These are phyloP conservation scores for Hydractinia symbiolongicarpus DNA, from an alignment of 30 jellyfish, hydroid and myxozoan genomes.

Conservation along the genomic window DNA sequence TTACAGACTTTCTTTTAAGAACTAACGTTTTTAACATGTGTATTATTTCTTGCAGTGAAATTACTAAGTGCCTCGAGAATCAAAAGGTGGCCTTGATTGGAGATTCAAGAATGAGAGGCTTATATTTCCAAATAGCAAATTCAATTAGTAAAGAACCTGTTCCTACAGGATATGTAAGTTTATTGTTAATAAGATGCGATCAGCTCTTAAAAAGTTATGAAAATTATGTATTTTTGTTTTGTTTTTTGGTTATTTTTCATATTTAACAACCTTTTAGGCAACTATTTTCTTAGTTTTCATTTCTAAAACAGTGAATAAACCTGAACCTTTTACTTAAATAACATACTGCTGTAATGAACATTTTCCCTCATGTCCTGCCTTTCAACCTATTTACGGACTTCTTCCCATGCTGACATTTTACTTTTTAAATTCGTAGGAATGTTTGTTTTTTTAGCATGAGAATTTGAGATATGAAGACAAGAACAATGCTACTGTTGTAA, in stretches of 20 bases:
- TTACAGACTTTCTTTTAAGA: too few species aligned
- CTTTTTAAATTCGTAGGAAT: too few species aligned
- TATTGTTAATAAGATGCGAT: neutral
- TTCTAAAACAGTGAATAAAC: neutral
- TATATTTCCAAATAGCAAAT: constrained; percentile 56
- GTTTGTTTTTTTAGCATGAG: constrained; percentile 13
- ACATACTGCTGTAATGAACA: too few species aligned
- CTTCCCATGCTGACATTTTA: too few species aligned
- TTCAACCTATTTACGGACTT: too few species aligned
- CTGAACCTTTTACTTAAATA: too few species aligned
- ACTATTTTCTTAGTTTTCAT: neutral
- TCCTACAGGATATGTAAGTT: constrained; percentile 46
- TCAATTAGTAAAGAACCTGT: constrained; percentile 58
- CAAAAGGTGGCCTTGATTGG: constrained; percentile 86
- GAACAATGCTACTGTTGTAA: constrained; percentile 24
- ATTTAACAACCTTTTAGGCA: neutral
- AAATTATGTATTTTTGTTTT: neutral
- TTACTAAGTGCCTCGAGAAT: constrained; percentile 57
- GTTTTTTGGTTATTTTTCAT: neutral
- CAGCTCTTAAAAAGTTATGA: too few species aligned
- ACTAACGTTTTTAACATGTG: too few species aligned
- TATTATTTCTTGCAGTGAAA: constrained; percentile 54
- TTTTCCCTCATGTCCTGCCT: too few species aligned
- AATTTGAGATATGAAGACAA: constrained; percentile 22
- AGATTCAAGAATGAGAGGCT: constrained; percentile 80